These are phyloP conservation scores for Halictus ligatus DNA, from an alignment of 2,888 invertebrate genomes.

Conservation along the genomic window DNA sequence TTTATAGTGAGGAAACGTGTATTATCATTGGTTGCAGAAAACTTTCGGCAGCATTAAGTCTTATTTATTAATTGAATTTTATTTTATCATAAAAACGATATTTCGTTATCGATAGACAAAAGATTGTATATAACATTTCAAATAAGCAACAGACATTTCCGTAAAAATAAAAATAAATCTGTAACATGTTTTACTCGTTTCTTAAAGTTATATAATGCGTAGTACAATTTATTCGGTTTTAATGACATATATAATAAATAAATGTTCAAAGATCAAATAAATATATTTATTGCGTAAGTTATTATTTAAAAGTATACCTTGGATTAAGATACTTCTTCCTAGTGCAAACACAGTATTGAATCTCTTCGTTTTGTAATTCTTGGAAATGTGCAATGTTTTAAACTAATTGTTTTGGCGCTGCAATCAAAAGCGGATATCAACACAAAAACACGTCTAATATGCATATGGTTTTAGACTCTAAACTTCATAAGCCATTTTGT, in stretches of 20 bases:
- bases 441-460: conserved; percentile 45
- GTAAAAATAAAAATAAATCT: background rate
- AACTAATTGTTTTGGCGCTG: conserved; percentile 30
- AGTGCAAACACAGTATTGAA: background rate
- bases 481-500: conserved; percentile 82
- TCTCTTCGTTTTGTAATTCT: background rate
- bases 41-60: background rate
- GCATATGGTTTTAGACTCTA: conserved; percentile 51
- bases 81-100: background rate
- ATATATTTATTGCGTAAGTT: background rate
- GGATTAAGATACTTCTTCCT: background rate
- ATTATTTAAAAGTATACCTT: background rate
- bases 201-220: background rate
- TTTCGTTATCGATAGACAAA: background rate
- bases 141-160: background rate
- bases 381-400: background rate
- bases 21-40: background rate
- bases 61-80: background rate
- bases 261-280: background rate
- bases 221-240: background rate
- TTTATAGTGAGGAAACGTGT: background rate
- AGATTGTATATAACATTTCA: background rate
- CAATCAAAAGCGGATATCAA: conserved; percentile 31
- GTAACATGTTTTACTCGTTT: background rate
- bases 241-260: background rate